A percentile compares a stretch with the other conserved stretches of the same genome.
phyloP scores from a whole-genome alignment of 2,113 vertebrate species.

The Pelodiscus sinensis region DNA sequence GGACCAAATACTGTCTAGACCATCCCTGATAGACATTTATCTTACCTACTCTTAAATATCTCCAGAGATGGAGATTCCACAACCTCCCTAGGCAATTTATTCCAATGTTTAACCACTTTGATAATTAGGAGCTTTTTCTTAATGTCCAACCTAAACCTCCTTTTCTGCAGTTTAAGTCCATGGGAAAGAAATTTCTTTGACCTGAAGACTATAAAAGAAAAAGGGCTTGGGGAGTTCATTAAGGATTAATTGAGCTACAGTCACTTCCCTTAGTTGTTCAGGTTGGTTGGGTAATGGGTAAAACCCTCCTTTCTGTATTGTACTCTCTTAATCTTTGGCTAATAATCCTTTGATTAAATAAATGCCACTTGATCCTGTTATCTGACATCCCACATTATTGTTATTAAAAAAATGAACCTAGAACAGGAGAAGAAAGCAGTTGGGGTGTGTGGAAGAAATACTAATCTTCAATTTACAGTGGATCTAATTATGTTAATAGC shows the following conservation, averaged over 20 bases:
- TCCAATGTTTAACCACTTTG: too few species aligned
- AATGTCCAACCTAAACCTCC: too few species aligned
- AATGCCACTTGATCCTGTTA: not conserved
- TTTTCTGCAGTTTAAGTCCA: too few species aligned
- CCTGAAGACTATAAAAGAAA: not conserved
- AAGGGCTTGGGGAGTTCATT: not conserved
- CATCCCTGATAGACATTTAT: too few species aligned
- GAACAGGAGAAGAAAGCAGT: accelerated
- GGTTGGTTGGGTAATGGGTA: not conserved
- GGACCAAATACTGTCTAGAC: too few species aligned
- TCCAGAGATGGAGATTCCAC: too few species aligned
- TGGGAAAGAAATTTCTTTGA: not conserved
- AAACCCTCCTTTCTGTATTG: not conserved
- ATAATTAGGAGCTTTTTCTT: too few species aligned
- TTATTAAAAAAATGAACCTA: not conserved
- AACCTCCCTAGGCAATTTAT: too few species aligned
- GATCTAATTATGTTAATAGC: not conserved
- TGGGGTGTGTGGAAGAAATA: not conserved
- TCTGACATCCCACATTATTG: not conserved
- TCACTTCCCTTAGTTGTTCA: not conserved
- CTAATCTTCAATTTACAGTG: not conserved
- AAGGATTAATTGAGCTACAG: not conserved
- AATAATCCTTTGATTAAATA: not conserved
- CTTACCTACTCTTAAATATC: too few species aligned
- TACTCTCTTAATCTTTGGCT: not conserved